phyloP scores from a whole-genome alignment of 1,140 invertebrate species.

The Trichogramma pretiosum region DNA sequence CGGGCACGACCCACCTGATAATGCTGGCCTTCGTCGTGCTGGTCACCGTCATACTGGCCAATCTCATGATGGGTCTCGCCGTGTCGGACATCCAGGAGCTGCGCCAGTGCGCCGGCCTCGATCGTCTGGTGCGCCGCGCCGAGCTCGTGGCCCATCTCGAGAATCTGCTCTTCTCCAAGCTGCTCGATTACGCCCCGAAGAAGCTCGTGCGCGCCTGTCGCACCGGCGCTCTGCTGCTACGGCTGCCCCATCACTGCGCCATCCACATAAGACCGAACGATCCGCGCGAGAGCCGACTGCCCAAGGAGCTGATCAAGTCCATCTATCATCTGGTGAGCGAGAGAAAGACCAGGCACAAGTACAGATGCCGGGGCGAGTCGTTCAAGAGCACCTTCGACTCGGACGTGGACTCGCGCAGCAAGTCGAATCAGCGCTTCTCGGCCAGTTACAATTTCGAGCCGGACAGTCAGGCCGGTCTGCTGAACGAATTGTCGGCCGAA shows the following conservation, averaged over 20 bases:
- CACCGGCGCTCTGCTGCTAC: slow-evolving; percentile 59
- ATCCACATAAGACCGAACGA: slow-evolving; percentile 69
- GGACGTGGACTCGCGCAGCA: slow-evolving; percentile 8
- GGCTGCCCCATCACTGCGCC: slow-evolving; percentile 59
- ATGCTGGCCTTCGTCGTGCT: slow-evolving; percentile 70
- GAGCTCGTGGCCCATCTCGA: slow-evolving; percentile 71
- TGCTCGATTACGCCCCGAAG: slow-evolving; percentile 57
- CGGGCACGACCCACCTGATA: slow-evolving; percentile 64
- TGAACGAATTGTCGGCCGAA: slow-evolving; percentile 29
- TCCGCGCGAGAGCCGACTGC: slow-evolving; percentile 65
- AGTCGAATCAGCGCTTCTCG: slow-evolving; percentile 23
- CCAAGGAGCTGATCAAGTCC: slow-evolving; percentile 60
- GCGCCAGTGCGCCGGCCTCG: slow-evolving; percentile 69
- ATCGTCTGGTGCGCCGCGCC: slow-evolving; percentile 68
- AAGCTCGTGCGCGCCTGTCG: slow-evolving; percentile 56
- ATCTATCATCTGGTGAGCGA: slow-evolving; percentile 64
- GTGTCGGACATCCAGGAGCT: slow-evolving; percentile 78
- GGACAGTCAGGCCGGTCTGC: slow-evolving; percentile 26
- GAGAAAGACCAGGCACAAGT: too few species aligned
- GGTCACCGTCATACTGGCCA: slow-evolving; percentile 77
- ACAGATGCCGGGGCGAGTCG: too few species aligned
- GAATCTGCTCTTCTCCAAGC: slow-evolving; percentile 67
- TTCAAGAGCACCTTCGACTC: slow-evolving; percentile 16
- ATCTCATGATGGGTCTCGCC: slow-evolving; percentile 74
- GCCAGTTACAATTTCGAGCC: slow-evolving; percentile 26